phyloP scores from a whole-genome alignment of 2,888 invertebrate species.

The Halocaridina rubra region DNA sequence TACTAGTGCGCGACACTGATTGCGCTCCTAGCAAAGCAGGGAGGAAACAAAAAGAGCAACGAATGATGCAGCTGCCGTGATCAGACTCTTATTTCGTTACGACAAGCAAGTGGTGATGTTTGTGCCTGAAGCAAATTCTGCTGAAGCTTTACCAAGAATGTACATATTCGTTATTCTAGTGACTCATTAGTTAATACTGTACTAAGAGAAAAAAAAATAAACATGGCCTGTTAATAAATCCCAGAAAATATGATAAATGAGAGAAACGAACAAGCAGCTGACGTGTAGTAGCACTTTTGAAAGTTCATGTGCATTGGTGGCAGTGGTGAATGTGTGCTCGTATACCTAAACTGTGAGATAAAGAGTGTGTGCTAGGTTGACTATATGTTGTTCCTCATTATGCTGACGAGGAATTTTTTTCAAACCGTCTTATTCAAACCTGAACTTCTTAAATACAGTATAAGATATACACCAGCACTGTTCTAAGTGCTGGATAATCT shows the following conservation, averaged over 20 bases:
- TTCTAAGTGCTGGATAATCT: slow-evolving; percentile 59
- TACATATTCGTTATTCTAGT: slow-evolving; percentile 60
- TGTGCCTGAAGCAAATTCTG: slow-evolving; percentile 57
- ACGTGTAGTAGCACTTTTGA: slow-evolving; percentile 28
- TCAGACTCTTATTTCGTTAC: slow-evolving; percentile 52
- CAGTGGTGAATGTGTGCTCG: slow-evolving; percentile 39
- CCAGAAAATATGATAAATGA: slow-evolving; percentile 36
- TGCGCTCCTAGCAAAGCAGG: slow-evolving; percentile 21
- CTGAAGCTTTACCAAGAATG: slow-evolving; percentile 60
- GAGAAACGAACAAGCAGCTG: slow-evolving; percentile 37
- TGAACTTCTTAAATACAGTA: slow-evolving; percentile 42
- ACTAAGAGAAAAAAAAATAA: no score
- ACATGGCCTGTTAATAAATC: slow-evolving; percentile 45
- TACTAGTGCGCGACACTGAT: no score
- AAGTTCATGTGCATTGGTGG: slow-evolving; percentile 36
- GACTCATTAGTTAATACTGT: slow-evolving; percentile 57
- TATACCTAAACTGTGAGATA: slow-evolving; percentile 42
- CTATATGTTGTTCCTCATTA: slow-evolving; percentile 38
- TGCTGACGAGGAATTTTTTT: slow-evolving; percentile 48
- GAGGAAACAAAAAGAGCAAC: slow-evolving; percentile 50
- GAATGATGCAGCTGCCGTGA: slow-evolving; percentile 54
- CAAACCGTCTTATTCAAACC: slow-evolving; percentile 54
- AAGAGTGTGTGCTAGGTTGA: slow-evolving; percentile 37
- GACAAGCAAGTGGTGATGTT: slow-evolving; percentile 57
- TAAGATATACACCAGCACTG: slow-evolving; percentile 57